Conservation (phyloP, 2,113 vertebrate genomes). For the Hoplias malabaricus region DNA sequence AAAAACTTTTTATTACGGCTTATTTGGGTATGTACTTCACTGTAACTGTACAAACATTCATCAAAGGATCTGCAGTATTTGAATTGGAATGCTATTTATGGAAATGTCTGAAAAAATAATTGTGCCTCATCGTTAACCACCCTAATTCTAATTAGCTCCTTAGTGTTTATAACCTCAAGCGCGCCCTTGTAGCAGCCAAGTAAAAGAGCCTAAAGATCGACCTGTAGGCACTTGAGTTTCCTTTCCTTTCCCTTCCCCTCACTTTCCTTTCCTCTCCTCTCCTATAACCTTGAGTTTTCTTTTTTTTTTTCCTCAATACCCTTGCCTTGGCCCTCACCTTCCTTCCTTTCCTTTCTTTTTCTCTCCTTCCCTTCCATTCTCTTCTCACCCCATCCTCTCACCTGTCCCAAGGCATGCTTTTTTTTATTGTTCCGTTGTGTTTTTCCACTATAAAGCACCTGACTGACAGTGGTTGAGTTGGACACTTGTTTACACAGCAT, state of each 20-base stretch:
- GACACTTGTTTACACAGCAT: background rate
- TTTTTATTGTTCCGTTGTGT: too few relatives aligned
- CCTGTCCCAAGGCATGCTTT: too few relatives aligned
- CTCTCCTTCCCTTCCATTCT: too few relatives aligned
- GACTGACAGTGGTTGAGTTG: background rate
- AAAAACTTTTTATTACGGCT: background rate
- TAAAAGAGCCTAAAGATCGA: background rate
- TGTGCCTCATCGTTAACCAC: background rate
- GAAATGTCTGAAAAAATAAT: background rate
- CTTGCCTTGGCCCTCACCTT: too few relatives aligned
- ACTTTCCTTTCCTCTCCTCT: conserved; percentile 10
- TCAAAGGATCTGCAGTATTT: background rate
- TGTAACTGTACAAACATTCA: background rate
- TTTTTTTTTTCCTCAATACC: too few relatives aligned
- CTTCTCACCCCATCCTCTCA: too few relatives aligned
- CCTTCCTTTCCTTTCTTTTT: background rate
- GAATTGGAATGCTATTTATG: background rate
- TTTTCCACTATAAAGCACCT: too few relatives aligned
- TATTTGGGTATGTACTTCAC: background rate
- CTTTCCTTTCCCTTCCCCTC: background rate
- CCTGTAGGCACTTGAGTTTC: background rate
- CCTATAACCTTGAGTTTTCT: too few relatives aligned
- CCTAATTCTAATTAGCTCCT: conserved; percentile 7
- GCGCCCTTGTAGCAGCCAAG: background rate
- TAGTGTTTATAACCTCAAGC: background rate